A percentile compares a stretch with the other conserved stretches of the same genome.
These are phyloP conservation scores for Chromoteleia sp. DNA, from an alignment of 2,888 invertebrate species.

Conservation along the genomic window DNA sequence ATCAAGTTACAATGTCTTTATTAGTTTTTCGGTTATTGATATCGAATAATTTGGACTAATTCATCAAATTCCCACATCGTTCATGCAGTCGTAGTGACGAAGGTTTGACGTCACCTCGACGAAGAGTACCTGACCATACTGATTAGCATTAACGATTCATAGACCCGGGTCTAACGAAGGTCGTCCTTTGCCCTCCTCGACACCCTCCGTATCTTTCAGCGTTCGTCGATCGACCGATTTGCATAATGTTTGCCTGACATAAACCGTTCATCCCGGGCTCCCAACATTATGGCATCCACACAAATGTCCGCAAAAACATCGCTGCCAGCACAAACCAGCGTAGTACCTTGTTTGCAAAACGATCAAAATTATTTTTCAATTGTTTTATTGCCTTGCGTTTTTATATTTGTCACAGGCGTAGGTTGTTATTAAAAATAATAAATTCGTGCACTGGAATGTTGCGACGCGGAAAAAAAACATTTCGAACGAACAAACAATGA, in stretches of 20 bases:
- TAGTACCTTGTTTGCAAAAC: constrained; percentile 12
- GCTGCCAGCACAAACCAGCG: neutral
- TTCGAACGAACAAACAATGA: constrained; percentile 10
- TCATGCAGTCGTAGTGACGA: constrained; percentile 75
- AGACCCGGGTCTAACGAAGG: constrained; percentile 78
- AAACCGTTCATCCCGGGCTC: constrained; percentile 58
- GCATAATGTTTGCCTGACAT: constrained; percentile 74
- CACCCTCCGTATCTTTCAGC: constrained; percentile 73
- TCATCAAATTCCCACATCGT: constrained; percentile 78
- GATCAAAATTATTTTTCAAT: neutral
- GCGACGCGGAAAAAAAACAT: constrained; percentile 2
- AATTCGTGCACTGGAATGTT: too few species aligned
- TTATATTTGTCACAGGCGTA: neutral
- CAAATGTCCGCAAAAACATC: constrained; percentile 40
- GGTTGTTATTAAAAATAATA: constrained; percentile 13
- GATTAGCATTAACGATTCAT: constrained; percentile 83
- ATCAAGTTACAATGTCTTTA: constrained; percentile 10
- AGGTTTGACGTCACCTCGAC: constrained; percentile 78
- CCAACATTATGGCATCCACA: constrained; percentile 44
- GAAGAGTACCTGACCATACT: constrained; percentile 77
- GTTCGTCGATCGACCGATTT: constrained; percentile 78
- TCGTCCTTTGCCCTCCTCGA: constrained; percentile 75
- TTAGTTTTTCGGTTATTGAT: constrained; percentile 55
- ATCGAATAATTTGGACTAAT: constrained; percentile 74
- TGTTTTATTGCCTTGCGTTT: too few species aligned